Evolutionary conservation across 2,113 vertebrate genomes (phyloP), one percentile per base, ranked within the genome.

Genomic region (Antennarius striatus): DNA sequence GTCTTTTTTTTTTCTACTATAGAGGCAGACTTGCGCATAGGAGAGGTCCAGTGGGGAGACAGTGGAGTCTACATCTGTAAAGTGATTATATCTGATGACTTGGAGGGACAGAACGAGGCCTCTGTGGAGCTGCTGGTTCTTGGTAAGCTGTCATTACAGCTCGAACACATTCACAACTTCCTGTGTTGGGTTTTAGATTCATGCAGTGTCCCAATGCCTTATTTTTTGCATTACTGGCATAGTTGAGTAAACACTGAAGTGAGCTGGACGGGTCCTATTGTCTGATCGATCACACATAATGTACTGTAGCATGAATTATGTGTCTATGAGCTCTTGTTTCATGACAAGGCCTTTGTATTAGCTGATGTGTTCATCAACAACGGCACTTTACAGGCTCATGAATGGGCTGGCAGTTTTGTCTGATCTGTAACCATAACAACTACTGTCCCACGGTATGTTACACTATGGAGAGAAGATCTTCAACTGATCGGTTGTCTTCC

Each of bases 51-150:
- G 63, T 91, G 90, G 90, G 90, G 90, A 29, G 90, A 91, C 68
- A 91, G 90, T 22, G 90, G 90, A 12, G 81, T 91, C 14, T 91
- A 91, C 74, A 84, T 83, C 49, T 91, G 90, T 56, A 88, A 91
- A 77, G 90, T 91, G 75, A 71, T 89, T 3, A 90, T 91, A 74
- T 60, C 88, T 29, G 88, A 91, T 63, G 90, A 91, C 49, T 63
- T 91, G 4, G 88, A 89, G 56, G 90, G 90, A 58, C 79, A 80
- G 50, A 91, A 79, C 10, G 88, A 91, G 74, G 90, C 86, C 1
- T 74, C 85, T 0, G 88, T 87, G 78, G 90, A 91, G 75, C 80
- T 91, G 57, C 82, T 90, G 62, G 88, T 90, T 69, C 85, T 91
- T 7, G 90, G 90, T 91, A 73, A 89, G 88, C 4, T 48, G 14